These are phyloP conservation scores for Subanguina moxae DNA, from an alignment of 1,140 invertebrate species.

Conservation along the genomic window DNA sequence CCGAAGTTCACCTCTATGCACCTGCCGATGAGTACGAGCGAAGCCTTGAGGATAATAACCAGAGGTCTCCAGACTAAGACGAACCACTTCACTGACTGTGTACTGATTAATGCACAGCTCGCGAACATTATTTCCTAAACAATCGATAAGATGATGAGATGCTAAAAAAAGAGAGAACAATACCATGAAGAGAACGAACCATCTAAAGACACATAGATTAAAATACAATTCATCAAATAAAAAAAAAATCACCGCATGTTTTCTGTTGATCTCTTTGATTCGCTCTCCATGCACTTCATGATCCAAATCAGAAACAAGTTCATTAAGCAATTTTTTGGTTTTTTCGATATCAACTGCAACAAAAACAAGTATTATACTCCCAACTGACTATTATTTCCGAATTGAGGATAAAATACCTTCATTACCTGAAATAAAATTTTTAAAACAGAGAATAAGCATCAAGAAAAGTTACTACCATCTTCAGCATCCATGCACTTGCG, in stretches of 20 bases:
- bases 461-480: too few species aligned
- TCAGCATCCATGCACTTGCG: slow-evolving; percentile 13
- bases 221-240: not conserved
- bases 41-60: slow-evolving; percentile 25
- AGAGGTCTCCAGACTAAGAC: slow-evolving; percentile 22
- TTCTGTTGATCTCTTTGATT: slow-evolving; percentile 15
- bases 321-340: too few species aligned
- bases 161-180: not conserved
- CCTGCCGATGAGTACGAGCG: not conserved
- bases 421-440: too few species aligned
- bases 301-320: slow-evolving; percentile 24
- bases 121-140: slow-evolving; percentile 18
- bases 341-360: too few species aligned
- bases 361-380: too few species aligned
- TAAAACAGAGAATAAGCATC: too few species aligned
- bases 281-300: slow-evolving; percentile 24
- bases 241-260: slow-evolving; percentile 3
- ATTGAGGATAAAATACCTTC: slow-evolving; percentile 7
- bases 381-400: not conserved
- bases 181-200: not conserved
- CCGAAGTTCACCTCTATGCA: slow-evolving; percentile 24
- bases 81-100: slow-evolving; percentile 22
- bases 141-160: not conserved
- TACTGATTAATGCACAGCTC: slow-evolving; percentile 5
- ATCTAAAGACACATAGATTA: too few species aligned